Evolutionary conservation across 2,888 invertebrate genomes (phyloP).

Genomic region (Scaeva pyrastri): DNA sequence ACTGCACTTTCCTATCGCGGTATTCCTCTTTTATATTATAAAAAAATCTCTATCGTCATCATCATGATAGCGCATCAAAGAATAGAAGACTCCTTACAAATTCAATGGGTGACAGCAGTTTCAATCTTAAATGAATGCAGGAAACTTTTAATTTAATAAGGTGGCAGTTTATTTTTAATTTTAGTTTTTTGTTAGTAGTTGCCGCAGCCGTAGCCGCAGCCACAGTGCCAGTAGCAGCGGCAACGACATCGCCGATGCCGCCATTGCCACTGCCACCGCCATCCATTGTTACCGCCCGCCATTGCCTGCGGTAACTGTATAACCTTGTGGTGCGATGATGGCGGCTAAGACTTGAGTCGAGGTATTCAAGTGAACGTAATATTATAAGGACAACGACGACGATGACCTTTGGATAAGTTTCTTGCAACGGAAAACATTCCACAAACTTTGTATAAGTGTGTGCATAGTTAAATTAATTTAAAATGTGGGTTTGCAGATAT

Average conservation of each 20-base stretch:
- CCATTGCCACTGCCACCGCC: background rate
- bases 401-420: conserved; percentile 68
- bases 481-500: conserved; percentile 49
- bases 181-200: conserved; percentile 22
- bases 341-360: background rate
- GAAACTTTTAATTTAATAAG: conserved; percentile 70
- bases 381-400: conserved; percentile 4
- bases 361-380: background rate
- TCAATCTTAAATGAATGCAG: conserved; percentile 68
- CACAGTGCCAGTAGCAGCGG: background rate
- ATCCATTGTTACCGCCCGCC: no score
- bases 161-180: conserved; percentile 67
- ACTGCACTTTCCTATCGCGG: background rate
- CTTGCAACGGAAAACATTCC: conserved; percentile 48
- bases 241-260: background rate
- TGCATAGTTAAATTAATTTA: conserved; percentile 57
- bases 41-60: conserved; percentile 26
- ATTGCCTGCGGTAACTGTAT: background rate
- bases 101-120: conserved; percentile 70
- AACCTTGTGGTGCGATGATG: conserved; percentile 3
- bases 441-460: background rate
- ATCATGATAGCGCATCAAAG: background rate
- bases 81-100: conserved; percentile 48
- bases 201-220: background rate
- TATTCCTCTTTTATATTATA: background rate